Base-by-base conservation (phyloP, 2,888 invertebrate species). In the Timandra comae region DNA sequence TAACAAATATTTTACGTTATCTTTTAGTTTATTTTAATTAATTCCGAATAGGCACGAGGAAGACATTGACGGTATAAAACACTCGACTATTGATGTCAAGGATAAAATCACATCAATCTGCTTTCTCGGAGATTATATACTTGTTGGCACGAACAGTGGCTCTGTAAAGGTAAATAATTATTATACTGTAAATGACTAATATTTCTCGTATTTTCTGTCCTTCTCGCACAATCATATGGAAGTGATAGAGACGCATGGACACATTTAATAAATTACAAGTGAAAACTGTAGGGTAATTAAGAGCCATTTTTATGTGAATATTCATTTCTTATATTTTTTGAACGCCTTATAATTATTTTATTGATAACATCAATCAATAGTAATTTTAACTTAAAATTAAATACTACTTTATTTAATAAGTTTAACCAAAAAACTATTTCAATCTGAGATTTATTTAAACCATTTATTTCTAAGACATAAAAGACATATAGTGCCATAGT, bases 61-160 rank as follows among this genome's bases (percentile, higher is more conserved):
- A 42, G 76, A 82, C 33, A 71, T 75, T 1, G 84, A 81, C 35
- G 79, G 85, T 45, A 78, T 88, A 35, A 84, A 78, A 44, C 76
- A 74, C 42, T 75, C 79, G 0, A 79, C 74, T 1, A 87, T 90
- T 30, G 88, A 89, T 45, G 79, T 90, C n/a, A 81, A 81, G 28
- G 88, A 88, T 37, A 78, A 75, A 26, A 86, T 90, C 27, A 82
- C 76, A 2, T 78, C 87, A 1, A 88, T 89, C 0, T 88, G 88
- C 54, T 91, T 90, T 49, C 70, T 84, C 5, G 69, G 69, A 5
- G 73, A 85, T 29, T 77, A 72, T 38, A 70, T 82, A 1, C 63
- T 86, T 2, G 73, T 82, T 4, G 86, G 86, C 1, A 80, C 84
- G 2, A 50, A 52, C 19, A 63, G 61, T 2, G 84, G 85, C 2